Conservation (phyloP, 1,140 invertebrate species). For the Grapholita molesta region DNA sequence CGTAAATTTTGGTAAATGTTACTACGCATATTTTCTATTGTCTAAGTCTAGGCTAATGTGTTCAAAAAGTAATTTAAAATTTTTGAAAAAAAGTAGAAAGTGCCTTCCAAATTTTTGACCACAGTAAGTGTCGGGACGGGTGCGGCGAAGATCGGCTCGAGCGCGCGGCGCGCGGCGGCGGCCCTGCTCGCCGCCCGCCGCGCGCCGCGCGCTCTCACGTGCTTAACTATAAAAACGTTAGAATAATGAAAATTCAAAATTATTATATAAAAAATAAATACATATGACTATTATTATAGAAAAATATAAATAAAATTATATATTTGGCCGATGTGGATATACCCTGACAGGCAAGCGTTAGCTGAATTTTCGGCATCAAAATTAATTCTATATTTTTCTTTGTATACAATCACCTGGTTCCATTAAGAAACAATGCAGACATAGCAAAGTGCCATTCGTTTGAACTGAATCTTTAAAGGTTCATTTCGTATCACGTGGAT, state of each 20-base stretch:
- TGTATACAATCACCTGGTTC: constrained; percentile 36
- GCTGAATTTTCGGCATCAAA: constrained; percentile 71
- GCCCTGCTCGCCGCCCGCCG: constrained; percentile 28
- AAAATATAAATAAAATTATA: constrained; percentile 76
- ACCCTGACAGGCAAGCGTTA: constrained; percentile 75
- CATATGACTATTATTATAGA: constrained; percentile 75
- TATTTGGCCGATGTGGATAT: constrained; percentile 74
- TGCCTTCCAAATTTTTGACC: constrained; percentile 78
- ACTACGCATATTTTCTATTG: constrained; percentile 77
- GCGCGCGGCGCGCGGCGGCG: constrained; percentile 32
- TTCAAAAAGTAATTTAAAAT: constrained; percentile 71
- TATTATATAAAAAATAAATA: constrained; percentile 75
- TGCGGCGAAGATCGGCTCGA: constrained; percentile 60
- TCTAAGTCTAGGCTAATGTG: constrained; percentile 77
- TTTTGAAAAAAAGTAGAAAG: constrained; percentile 74
- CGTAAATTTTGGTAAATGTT: constrained; percentile 77
- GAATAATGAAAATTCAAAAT: constrained; percentile 75
- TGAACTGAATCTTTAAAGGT: constrained; percentile 40
- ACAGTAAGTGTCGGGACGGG: constrained; percentile 72
- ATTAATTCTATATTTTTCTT: constrained; percentile 64
- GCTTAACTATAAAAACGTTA: constrained; percentile 71
- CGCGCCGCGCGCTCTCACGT: constrained; percentile 33
- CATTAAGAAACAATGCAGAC: constrained; percentile 60
- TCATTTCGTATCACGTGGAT: constrained; percentile 57
- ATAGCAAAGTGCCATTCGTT: constrained; percentile 71